Conservation (phyloP, 2,888 invertebrate genomes). For the Oscheius sp. region DNA sequence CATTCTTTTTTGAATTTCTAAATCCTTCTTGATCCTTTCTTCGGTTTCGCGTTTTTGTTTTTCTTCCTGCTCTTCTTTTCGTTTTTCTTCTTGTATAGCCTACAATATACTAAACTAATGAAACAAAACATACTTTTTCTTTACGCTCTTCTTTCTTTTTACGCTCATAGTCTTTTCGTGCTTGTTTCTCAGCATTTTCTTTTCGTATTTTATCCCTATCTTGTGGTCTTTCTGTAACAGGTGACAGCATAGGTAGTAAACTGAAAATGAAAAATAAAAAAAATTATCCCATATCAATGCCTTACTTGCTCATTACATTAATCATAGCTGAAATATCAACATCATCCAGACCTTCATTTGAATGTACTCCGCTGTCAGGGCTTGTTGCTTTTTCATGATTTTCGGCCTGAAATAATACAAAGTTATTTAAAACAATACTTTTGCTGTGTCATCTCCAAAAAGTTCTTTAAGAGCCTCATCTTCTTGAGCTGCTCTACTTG, state of each 20-base stretch:
- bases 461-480: conserved; percentile 16
- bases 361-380: conserved; percentile 48
- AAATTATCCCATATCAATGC: too few relatives aligned
- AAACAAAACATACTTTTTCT: neutral
- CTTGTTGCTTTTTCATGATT: conserved; percentile 17
- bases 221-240: neutral
- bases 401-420: conserved; percentile 9
- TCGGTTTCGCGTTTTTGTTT: neutral
- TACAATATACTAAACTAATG: neutral
- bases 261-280: neutral
- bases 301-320: conserved; percentile 24
- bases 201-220: neutral
- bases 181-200: conserved; percentile 8
- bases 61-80: conserved; percentile 5
- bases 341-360: conserved; percentile 40
- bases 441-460: conserved; percentile 29
- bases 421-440: neutral
- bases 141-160: conserved; percentile 8
- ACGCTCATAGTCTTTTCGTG: neutral
- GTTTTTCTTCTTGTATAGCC: neutral
- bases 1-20: neutral
- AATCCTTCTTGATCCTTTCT: neutral
- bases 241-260: conserved; percentile 19
- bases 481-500: neutral
- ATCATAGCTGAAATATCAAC: conserved; percentile 10